These are phyloP conservation scores for Synergus japonicus DNA, from an alignment of 2,888 invertebrate genomes.

Conservation along the genomic window DNA sequence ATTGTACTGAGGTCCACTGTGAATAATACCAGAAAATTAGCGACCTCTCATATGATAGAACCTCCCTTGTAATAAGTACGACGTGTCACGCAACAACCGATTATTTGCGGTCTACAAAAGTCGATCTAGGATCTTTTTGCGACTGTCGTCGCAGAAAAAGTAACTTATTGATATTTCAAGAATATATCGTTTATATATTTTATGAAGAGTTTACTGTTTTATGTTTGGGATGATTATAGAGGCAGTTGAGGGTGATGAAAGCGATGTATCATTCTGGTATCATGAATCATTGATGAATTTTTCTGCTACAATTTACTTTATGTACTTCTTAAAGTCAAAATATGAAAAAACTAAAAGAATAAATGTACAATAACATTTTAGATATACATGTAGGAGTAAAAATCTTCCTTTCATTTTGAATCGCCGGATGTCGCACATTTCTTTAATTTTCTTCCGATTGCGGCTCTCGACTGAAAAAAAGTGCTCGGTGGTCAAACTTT, in stretches of 20 bases:
- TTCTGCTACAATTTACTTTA: background rate
- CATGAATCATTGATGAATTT: background rate
- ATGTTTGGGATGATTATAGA: background rate
- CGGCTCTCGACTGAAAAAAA: background rate
- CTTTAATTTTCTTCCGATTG: background rate
- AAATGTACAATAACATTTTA: background rate
- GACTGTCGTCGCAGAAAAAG: background rate
- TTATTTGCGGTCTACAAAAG: no score
- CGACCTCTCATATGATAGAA: no score
- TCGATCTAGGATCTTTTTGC: no score
- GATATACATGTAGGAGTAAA: background rate
- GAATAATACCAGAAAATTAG: no score
- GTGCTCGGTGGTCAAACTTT: conserved; percentile 7
- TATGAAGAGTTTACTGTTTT: background rate
- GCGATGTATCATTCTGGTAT: background rate
- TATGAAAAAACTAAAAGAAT: background rate
- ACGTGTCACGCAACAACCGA: no score
- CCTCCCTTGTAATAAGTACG: no score
- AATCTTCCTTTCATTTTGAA: background rate
- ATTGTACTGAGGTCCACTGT: no score
- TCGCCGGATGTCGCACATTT: conserved; percentile 1
- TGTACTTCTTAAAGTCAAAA: background rate
- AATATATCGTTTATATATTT: background rate
- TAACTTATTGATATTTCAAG: background rate
- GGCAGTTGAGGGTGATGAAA: background rate